Evolutionary conservation across 2,797 vertebrate genomes (phyloP), one percentile per base, ranked within the genome.

Genomic region (Pantherophis vulpinus): DNA sequence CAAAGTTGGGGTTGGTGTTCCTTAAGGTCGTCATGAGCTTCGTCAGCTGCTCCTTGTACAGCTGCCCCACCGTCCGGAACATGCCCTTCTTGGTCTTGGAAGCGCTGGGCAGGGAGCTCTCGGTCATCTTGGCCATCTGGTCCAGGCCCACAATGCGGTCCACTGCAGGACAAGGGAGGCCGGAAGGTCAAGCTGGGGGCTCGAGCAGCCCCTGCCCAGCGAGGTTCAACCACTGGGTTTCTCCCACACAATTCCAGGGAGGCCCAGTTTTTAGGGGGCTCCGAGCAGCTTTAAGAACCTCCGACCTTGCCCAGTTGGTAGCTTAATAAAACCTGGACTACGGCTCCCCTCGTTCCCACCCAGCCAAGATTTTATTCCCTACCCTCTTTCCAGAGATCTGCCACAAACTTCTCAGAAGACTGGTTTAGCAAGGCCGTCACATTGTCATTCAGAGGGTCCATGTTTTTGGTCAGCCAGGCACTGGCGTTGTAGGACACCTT

Each of bases 81-180:
- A 99, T 99, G 96, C 99, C 99, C 95, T 99, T 99, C 97, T 99
- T 99, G 95, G 99, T 99, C 97, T 99, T 99, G 94, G 99, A 99
- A 93, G 98, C 96, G 0, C 98, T 98, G 7, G 98, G 98, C 94
- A 98, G 98, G 0, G 98, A 98, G 97, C 98, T 99, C 96, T 99
- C 99, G 0, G 98, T 97, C 98, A 99, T 99, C 97, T 99, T 99
- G 96, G 99, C 99, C 96, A 99, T 98, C 59, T 99, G 99, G 97
- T 99, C 99, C 70, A 99, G 98, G 79, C 99, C 99, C 87, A 99
- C 99, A 23, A 99, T 99, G 74, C 99, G 98, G 96, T 99, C 99
- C 94, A 98, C 99, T 99, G 97, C 88, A 97, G 95, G 0, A 18
- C 0, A 61, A 37, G 88, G 47, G 25, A 3, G 66, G 16, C 9